These are phyloP conservation scores for Cepaea nemoralis DNA, from an alignment of 1,140 invertebrate genomes.

Conservation along the genomic window DNA sequence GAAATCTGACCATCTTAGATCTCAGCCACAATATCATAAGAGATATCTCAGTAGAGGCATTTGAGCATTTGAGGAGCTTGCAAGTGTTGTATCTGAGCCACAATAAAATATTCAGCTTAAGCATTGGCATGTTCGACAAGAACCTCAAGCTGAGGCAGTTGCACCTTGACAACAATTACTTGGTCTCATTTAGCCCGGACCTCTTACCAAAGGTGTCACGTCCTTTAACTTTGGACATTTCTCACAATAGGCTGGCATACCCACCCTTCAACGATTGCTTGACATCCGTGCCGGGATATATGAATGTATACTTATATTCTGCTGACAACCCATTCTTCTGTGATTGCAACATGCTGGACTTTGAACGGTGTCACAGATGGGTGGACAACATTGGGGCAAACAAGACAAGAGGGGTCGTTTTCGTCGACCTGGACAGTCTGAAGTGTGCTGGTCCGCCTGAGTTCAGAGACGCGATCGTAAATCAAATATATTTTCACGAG, in stretches of 20 bases:
- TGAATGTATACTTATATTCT: constrained; percentile 5
- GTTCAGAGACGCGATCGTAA: neutral
- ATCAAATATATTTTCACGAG: constrained; percentile 13
- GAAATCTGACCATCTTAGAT: constrained; percentile 25
- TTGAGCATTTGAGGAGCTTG: constrained; percentile 4
- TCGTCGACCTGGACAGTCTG: constrained; percentile 35
- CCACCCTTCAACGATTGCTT: constrained; percentile 41
- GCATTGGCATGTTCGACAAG: neutral
- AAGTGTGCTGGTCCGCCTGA: constrained; percentile 17
- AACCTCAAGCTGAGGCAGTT: constrained; percentile 2
- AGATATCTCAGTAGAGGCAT: constrained; percentile 25
- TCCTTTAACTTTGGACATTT: constrained; percentile 36
- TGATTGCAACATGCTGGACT: constrained; percentile 44
- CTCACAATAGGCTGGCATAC: constrained; percentile 34
- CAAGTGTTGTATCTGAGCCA: constrained; percentile 30
- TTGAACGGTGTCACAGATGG: constrained; percentile 39
- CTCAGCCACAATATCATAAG: constrained; percentile 40
- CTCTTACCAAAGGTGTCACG: constrained; percentile 25
- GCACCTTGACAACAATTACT: constrained; percentile 38
- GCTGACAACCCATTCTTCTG: constrained; percentile 47
- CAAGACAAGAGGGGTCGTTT: neutral
- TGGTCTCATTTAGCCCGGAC: constrained; percentile 26
- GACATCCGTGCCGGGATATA: constrained; percentile 8
- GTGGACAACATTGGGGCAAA: neutral
- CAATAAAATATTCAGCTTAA: constrained; percentile 32